Base-by-base conservation (phyloP, 2,888 invertebrate genomes). In the Spodoptera littoralis region DNA sequence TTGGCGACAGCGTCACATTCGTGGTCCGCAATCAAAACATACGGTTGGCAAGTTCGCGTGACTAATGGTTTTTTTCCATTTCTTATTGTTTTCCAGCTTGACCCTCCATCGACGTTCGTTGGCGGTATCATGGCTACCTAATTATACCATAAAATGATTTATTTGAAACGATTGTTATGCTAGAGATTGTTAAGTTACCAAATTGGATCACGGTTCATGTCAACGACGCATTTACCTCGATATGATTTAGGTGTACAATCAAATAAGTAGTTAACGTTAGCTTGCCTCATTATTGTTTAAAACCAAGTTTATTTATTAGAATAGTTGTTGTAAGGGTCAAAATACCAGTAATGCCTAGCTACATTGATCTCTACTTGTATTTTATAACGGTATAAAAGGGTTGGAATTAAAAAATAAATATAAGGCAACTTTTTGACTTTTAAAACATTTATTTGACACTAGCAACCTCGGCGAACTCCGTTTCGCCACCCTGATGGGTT, bases 81-180 rank as follows among this genome's bases (percentile, higher is more conserved):
- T 92, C 92, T 92, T 92, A 93, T 93, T 92, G 92, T 93, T 93
- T 92, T 91, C 88, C 87, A 91, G 90, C 91, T 89, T 92, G 92
- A 91, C 92, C 93, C 91, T 84, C 87, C 86, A 91, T 92, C 88
- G 91, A 92, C 90, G 85, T 91, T 88, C 84, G 86, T 81, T 79
- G 79, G 79, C 80, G 56, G 51, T 66, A 66, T 84, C 81, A 81
- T 79, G 81, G 82, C 76, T 77, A 73, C 74, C 76, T 91, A 91
- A 92, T 91, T 91, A 90, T 87, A 88, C 86, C 63, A 87, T 88
- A 84, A 88, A 90, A 90, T 90, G 88, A 90, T 92, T 92, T 90
- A 91, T 90, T 81, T 78, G 78, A 75, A 81, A 80, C 84, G 80
- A 88, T 87, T 88, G 84, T 86, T 86, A 85, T 83, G 77, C 77